These are phyloP conservation scores for Polymixis flavicincta DNA, from an alignment of 2,888 invertebrate genomes.

Conservation along the genomic window DNA sequence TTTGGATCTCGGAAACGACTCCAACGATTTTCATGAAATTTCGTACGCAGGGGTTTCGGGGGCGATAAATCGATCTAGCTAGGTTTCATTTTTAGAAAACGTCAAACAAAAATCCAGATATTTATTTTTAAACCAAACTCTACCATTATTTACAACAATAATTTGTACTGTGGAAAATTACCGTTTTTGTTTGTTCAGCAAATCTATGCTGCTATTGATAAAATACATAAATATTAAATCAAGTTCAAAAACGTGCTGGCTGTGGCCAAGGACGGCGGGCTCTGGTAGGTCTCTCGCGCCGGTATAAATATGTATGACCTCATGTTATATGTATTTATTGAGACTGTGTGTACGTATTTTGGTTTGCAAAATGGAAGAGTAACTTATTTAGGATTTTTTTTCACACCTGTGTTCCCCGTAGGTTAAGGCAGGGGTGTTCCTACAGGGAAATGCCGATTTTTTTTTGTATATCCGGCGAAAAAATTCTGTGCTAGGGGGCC, in stretches of 20 bases:
- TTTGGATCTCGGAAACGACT: too few relatives aligned
- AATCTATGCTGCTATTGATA: not conserved
- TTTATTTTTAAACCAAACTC: constrained; percentile 1
- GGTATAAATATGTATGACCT: constrained; percentile 33
- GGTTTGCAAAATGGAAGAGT: not conserved
- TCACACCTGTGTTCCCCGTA: too few relatives aligned
- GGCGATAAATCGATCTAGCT: too few relatives aligned
- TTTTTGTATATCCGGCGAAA: too few relatives aligned
- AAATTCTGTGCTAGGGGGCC: too few relatives aligned
- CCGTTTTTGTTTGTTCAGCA: not conserved
- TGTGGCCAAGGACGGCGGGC: constrained; percentile 22
- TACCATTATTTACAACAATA: constrained; percentile 8
- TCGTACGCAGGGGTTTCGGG: too few relatives aligned
- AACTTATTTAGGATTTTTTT: constrained; percentile 1
- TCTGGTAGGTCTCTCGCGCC: not conserved
- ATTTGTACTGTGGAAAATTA: not conserved
- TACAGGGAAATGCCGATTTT: too few relatives aligned
- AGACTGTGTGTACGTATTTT: not conserved
- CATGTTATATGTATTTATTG: not conserved
- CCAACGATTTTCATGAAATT: too few relatives aligned
- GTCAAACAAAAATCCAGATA: too few relatives aligned
- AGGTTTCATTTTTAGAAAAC: too few relatives aligned
- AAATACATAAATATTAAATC: constrained; percentile 14
- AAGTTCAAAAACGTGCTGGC: constrained; percentile 11
- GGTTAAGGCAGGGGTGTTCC: not conserved